Percentiles rank a stretch among this genome's conserved stretches.
phyloP scores from a whole-genome alignment of 1,140 invertebrate genomes.

The Drosophila setifemur region DNA sequence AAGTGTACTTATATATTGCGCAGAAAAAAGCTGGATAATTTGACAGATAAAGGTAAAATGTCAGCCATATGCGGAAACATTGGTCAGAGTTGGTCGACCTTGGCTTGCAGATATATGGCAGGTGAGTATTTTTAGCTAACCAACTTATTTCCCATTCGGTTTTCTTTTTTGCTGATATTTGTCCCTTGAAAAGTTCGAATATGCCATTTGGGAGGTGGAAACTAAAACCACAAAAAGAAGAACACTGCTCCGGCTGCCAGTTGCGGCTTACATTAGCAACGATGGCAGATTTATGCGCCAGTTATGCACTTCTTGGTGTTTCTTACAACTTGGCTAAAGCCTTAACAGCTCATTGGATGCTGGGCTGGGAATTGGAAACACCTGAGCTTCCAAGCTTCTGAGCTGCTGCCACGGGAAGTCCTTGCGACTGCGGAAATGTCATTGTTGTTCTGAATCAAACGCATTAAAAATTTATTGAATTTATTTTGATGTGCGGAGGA shows the following conservation, averaged over 20 bases:
- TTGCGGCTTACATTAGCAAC: slow-evolving; percentile 60
- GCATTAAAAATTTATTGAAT: slow-evolving; percentile 78
- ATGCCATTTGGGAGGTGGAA: slow-evolving; percentile 17
- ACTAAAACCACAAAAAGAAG: background rate
- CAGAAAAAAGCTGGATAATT: slow-evolving; percentile 13
- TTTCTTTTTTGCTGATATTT: slow-evolving; percentile 8
- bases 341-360: slow-evolving; percentile 23
- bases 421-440: slow-evolving; percentile 28
- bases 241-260: slow-evolving; percentile 11
- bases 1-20: background rate
- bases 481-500: slow-evolving; percentile 55
- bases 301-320: slow-evolving; percentile 58
- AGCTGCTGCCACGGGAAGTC: background rate
- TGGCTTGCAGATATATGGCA: background rate
- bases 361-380: slow-evolving; percentile 31
- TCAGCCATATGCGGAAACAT: slow-evolving; percentile 13
- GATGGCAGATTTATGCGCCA: slow-evolving; percentile 67
- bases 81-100: slow-evolving; percentile 17
- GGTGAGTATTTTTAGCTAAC: slow-evolving; percentile 58
- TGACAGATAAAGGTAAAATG: slow-evolving; percentile 34
- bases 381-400: slow-evolving; percentile 45
- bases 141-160: slow-evolving; percentile 50
- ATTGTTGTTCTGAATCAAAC: slow-evolving; percentile 64
- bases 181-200: slow-evolving; percentile 50
- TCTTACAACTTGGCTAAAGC: background rate